Conservation (phyloP, 2,888 invertebrate genomes). For the Lycia hirtaria region DNA sequence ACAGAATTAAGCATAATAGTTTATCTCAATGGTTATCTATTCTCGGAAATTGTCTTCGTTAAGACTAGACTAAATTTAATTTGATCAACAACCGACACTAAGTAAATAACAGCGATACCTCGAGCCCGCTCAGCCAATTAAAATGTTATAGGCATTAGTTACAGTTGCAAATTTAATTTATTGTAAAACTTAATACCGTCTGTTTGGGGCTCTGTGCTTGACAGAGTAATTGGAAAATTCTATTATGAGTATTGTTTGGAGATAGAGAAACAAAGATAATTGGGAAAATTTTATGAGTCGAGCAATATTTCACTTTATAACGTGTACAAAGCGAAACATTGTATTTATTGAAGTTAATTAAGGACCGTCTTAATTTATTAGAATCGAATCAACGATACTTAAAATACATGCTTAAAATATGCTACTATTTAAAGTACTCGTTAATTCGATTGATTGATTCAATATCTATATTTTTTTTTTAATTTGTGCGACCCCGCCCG, state of each 20-base stretch:
- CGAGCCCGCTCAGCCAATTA: background rate
- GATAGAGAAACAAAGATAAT: slow-evolving; percentile 9
- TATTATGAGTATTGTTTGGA: background rate
- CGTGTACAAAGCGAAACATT: no score
- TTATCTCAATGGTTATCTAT: no score
- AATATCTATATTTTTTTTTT: no score
- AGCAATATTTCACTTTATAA: no score
- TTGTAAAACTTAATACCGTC: slow-evolving; percentile 1
- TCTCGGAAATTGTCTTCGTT: background rate
- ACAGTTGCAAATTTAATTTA: slow-evolving; percentile 7
- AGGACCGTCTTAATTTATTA: no score
- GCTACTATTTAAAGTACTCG: no score
- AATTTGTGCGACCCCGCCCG: no score
- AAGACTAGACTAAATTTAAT: background rate
- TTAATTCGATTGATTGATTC: no score
- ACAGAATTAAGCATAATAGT: no score
- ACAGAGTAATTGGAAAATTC: slow-evolving; percentile 9
- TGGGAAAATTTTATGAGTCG: background rate
- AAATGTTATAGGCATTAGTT: background rate
- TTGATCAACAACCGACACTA: background rate
- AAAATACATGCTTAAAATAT: no score
- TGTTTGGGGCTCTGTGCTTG: slow-evolving; percentile 9
- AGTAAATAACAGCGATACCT: background rate
- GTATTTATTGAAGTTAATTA: no score
- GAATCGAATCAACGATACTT: no score